Conservation (phyloP, 92 coral and sea anemone genomes). For the Epizoanthus stellaris region DNA sequence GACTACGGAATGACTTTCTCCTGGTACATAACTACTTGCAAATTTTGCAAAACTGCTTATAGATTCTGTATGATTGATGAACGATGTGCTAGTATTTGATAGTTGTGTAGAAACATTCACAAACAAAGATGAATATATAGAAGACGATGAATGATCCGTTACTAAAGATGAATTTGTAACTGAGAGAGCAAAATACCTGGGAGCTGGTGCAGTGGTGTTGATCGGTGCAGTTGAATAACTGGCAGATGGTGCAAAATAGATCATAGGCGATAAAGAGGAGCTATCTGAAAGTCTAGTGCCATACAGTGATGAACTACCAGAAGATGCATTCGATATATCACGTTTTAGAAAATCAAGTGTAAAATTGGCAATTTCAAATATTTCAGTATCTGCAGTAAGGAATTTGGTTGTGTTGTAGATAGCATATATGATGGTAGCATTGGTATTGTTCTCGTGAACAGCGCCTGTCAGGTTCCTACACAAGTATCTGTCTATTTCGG, state of each 20-base stretch:
- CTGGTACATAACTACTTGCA: too few relatives aligned
- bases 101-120: too few relatives aligned
- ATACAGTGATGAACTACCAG: background rate
- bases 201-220: background rate
- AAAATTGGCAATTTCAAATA: conserved; percentile 22
- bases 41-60: too few relatives aligned
- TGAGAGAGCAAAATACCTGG: background rate
- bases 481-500: conserved; percentile 6
- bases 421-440: background rate
- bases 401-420: conserved; percentile 25
- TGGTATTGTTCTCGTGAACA: conserved; percentile 2
- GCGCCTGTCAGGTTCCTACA: conserved; percentile 12
- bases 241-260: background rate
- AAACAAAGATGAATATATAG: background rate
- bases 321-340: background rate
- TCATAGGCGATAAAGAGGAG: background rate
- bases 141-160: too few relatives aligned
- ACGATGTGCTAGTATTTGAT: too few relatives aligned
- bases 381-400: conserved; percentile 9
- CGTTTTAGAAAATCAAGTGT: background rate
- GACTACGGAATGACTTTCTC: too few relatives aligned
- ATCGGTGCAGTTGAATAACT: background rate
- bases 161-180: background rate
- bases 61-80: too few relatives aligned
- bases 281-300: background rate